A percentile compares a stretch with the other conserved stretches of the same genome.
phyloP scores from a whole-genome alignment of 1,140 invertebrate genomes.

The Lithobius niger region DNA sequence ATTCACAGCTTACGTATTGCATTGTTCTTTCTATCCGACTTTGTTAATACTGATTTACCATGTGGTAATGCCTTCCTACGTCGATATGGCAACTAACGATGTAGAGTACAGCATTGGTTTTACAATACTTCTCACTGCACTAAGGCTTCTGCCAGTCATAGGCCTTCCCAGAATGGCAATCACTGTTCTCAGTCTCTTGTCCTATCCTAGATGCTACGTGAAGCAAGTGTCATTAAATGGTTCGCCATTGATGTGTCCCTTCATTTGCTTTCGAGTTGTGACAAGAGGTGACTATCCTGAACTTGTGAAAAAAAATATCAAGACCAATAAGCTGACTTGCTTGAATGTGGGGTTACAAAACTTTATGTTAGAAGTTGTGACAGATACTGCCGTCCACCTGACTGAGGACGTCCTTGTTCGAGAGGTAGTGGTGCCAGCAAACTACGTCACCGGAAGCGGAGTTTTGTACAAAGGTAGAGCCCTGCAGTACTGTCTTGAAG shows the following conservation, averaged over 20 bases:
- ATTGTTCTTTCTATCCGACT: no score
- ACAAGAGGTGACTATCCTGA: slow-evolving; percentile 90
- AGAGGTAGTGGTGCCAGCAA: slow-evolving; percentile 72
- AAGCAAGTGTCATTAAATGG: slow-evolving; percentile 77
- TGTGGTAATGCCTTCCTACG: no score
- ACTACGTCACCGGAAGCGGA: slow-evolving; percentile 75
- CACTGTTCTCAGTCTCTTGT: no score
- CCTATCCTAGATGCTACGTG: no score
- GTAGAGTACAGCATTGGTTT: no score
- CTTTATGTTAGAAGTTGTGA: slow-evolving; percentile 94
- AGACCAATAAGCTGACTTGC: slow-evolving; percentile 77
- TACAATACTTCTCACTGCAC: no score
- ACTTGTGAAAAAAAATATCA: slow-evolving; percentile 76
- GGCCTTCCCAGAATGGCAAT: no score
- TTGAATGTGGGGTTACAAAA: slow-evolving; percentile 81
- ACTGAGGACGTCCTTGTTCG: slow-evolving; percentile 52
- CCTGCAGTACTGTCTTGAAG: slow-evolving; percentile 89
- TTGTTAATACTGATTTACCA: no score
- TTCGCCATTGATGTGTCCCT: slow-evolving; percentile 78
- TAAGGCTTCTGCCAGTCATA: no score
- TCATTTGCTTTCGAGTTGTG: slow-evolving; percentile 88
- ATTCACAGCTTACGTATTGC: no score
- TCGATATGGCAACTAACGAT: no score
- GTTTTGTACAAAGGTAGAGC: slow-evolving; percentile 91
- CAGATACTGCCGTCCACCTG: slow-evolving; percentile 58